Evolutionary conservation across 1,140 invertebrate genomes (phyloP).

Genomic region (Pogonomyrmex barbatus): DNA sequence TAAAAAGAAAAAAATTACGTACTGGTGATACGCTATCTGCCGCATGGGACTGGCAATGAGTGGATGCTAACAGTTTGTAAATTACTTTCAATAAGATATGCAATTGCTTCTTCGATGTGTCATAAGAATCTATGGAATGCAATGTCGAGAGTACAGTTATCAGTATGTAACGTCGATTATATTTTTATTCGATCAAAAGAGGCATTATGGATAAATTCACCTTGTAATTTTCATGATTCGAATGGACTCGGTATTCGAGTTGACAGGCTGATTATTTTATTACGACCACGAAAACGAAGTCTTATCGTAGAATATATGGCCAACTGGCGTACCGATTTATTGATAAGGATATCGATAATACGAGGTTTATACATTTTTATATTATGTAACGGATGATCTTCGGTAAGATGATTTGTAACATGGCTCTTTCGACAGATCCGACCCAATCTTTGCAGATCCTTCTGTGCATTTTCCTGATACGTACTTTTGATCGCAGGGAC

Average conservation of each 20-base stretch:
- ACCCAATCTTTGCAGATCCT: background rate
- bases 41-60: background rate
- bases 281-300: conserved; percentile 18
- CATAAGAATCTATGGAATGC: conserved; percentile 19
- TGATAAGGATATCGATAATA: conserved; percentile 40
- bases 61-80: background rate
- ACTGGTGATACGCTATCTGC: conserved; percentile 25
- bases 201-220: background rate
- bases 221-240: background rate
- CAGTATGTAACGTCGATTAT: conserved; percentile 15
- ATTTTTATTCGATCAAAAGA: background rate
- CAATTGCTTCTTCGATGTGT: background rate
- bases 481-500: conserved; percentile 87
- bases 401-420: background rate
- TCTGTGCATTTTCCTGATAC: background rate
- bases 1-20: background rate
- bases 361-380: conserved; percentile 7
- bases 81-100: conserved; percentile 27
- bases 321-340: conserved; percentile 25
- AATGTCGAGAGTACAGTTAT: conserved; percentile 26
- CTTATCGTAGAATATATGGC: conserved; percentile 19
- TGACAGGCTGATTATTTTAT: background rate
- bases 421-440: background rate
- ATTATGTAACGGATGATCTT: conserved; percentile 31
- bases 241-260: background rate